These are phyloP conservation scores for Esox lucius DNA, from an alignment of 2,797 vertebrate species.

Conservation along the genomic window DNA sequence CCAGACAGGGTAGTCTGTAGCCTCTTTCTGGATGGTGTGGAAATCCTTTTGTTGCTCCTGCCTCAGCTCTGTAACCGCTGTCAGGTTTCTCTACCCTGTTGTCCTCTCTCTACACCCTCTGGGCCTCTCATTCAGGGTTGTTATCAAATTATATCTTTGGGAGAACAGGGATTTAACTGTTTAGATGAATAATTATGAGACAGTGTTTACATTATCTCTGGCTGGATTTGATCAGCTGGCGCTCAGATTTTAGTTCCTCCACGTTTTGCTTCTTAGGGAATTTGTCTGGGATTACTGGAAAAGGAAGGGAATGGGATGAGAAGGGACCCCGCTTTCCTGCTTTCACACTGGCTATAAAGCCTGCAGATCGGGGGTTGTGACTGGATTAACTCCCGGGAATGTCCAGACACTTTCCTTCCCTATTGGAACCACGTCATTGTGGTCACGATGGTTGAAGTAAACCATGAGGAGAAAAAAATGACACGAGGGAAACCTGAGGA, in stretches of 20 bases:
- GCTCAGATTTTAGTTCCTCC: slow-evolving; percentile 32
- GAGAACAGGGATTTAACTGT: slow-evolving; percentile 21
- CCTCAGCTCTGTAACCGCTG: slow-evolving; percentile 5
- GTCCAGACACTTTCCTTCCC: slow-evolving; percentile 1
- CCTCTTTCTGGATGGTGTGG: slow-evolving; percentile 36
- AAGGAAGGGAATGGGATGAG: neutral
- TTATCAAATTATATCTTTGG: slow-evolving; percentile 18
- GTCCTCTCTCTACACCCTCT: slow-evolving; percentile 3
- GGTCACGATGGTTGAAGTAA: slow-evolving; percentile 15
- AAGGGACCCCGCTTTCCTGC: slow-evolving; percentile 5
- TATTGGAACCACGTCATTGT: neutral
- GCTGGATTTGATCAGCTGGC: slow-evolving; percentile 56
- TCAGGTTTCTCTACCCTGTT: slow-evolving; percentile 27
- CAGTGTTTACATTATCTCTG: slow-evolving; percentile 51
- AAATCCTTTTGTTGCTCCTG: slow-evolving; percentile 31
- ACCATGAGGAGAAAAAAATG: neutral
- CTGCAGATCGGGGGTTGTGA: slow-evolving; percentile 11
- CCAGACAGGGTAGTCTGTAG: slow-evolving; percentile 23
- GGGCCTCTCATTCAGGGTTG: slow-evolving; percentile 32
- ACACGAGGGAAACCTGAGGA: neutral
- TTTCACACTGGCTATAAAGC: slow-evolving; percentile 6
- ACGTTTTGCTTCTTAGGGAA: slow-evolving; percentile 26
- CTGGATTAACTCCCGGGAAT: slow-evolving; percentile 7
- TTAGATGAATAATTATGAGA: slow-evolving; percentile 18
- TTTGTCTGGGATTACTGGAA: slow-evolving; percentile 38